Base-by-base conservation (phyloP, 2,888 invertebrate species). In the Marronus borbonicus region DNA sequence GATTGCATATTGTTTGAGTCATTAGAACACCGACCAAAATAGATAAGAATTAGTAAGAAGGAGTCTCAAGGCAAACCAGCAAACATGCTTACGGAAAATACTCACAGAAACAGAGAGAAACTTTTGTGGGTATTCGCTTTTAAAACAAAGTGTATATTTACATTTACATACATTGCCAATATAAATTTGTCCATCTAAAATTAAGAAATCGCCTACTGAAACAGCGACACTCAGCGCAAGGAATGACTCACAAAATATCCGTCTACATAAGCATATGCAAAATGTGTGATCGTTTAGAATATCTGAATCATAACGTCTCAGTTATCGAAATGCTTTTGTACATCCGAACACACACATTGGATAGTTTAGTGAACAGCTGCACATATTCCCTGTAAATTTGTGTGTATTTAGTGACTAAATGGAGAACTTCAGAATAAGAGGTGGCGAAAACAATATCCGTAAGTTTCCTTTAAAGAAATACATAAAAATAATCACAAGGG, bases 171-270 rank as follows among this genome's bases (percentile, higher is more conserved):
- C 20, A 58, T 58, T 3, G 28, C 52, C 14, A 28, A 52, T 69
- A 55, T 69, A 52, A 28, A 69, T 55, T 69, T 69, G 69, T 28
- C 69, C 52, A 69, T 52, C 52, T 69, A 69, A 69, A 69, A 69
- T 69, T 69, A 69, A 69, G 69, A 69, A 69, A 69, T 69, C 28
- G n/a, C 28, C n/a, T 52, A 52, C 69, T 69, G 28, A 52, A 24
- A 31, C 8, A 69, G 24, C 49, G 49, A 44, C 49, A 66, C 17
- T 39, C 39, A 2, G 28, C 31, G 52, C 52, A 52, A n/a, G 52
- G 31, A 28, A 69, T 69, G 69, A 69, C 52, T 69, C 69, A 69
- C 7, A 24, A 44, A 58, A 58, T 58, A 58, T n/a, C 31, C 31
- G 31, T 31, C n/a, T 24, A 69, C 8, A 52, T 55, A 20, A 7